Evolutionary conservation across 2,888 invertebrate genomes (phyloP), one percentile per base, ranked within the genome.

Genomic region (Idaea dimidiata): DNA sequence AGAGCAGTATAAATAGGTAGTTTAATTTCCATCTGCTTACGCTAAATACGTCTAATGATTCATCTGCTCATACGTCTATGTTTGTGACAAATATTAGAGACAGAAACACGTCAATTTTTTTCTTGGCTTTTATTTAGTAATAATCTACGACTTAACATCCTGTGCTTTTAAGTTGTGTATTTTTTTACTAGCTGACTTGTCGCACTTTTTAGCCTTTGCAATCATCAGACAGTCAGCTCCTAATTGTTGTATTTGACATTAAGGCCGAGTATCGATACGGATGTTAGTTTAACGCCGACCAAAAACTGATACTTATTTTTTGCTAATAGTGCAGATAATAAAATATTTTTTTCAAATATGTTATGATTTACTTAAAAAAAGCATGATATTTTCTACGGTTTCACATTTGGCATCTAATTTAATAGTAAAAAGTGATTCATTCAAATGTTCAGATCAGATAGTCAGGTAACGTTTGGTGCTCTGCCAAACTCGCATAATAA

Each of bases 1-100:
- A 72, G 72, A 43, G 72, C 79, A 70, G 73, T 72, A 75, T 73
- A 69, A 68, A 71, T 72, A 67, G 64, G 62, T 60, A 59, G 60
- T 66, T 65, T 68, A 63, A 68, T 71, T 61, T 67, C 32, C 62
- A 67, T 64, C 64, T 66, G 68, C 58, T 59, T 43, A 43, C 43
- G 43, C 43, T 43, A 43, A 43, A 43, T 43, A 43, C 43, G 43
- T 43, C 43, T 43, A 43, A 43, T 43, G 43, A 43, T 43, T 43
- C 43, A 43, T 43, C 43, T 43, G 14, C n/a, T n/a, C n/a, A n/a
- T n/a, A n/a, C 43, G 43, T 43, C 43, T 43, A 43, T 43, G 43
- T 7, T 43, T 8, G 14, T 43, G 43, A 43, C 7, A 8, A 43
- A 43, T 43, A 43, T n/a, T 54, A 24, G 24, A 24, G 24, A 24